A percentile compares a stretch with the other conserved stretches of the same genome.
phyloP scores from a whole-genome alignment of 2,888 invertebrate genomes.

The Drosophila kanekoi region DNA sequence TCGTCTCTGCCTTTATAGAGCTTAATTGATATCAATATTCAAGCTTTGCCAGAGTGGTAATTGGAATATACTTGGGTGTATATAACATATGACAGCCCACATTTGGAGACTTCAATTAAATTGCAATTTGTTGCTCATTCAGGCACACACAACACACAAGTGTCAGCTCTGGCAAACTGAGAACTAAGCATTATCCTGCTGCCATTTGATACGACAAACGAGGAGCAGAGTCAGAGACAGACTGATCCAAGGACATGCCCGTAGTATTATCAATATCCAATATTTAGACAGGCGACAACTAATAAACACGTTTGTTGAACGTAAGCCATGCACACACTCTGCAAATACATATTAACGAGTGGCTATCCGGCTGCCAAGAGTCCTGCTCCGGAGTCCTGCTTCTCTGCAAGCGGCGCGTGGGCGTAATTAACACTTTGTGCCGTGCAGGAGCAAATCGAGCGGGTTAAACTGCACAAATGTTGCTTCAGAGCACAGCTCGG shows the following conservation, averaged over 20 bases:
- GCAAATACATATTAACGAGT: conserved; percentile 35
- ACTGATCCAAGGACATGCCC: conserved; percentile 5
- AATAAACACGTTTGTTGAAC: conserved; percentile 72
- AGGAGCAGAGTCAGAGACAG: neutral
- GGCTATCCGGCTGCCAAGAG: conserved; percentile 2
- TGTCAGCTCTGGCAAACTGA: conserved; percentile 28
- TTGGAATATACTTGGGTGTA: conserved; percentile 10
- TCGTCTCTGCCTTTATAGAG: neutral
- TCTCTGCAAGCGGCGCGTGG: conserved; percentile 12
- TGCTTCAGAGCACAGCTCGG: conserved; percentile 24
- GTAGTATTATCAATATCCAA: conserved; percentile 71
- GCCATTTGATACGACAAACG: conserved; percentile 22
- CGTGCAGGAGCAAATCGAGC: conserved; percentile 64
- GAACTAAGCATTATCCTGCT: conserved; percentile 29
- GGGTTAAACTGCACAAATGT: conserved; percentile 61
- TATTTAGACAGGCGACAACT: conserved; percentile 74
- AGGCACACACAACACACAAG: conserved; percentile 6
- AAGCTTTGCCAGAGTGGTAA: neutral
- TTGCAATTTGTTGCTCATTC: conserved; percentile 51
- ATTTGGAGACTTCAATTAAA: conserved; percentile 45
- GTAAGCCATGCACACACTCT: conserved; percentile 54
- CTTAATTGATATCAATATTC: conserved; percentile 22
- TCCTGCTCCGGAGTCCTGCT: conserved; percentile 7
- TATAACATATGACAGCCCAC: conserved; percentile 5
- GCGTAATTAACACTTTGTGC: conserved; percentile 71